These are phyloP conservation scores for Phrynocephalus vlangalii DNA, from an alignment of 2,797 vertebrate genomes.

Conservation along the genomic window DNA sequence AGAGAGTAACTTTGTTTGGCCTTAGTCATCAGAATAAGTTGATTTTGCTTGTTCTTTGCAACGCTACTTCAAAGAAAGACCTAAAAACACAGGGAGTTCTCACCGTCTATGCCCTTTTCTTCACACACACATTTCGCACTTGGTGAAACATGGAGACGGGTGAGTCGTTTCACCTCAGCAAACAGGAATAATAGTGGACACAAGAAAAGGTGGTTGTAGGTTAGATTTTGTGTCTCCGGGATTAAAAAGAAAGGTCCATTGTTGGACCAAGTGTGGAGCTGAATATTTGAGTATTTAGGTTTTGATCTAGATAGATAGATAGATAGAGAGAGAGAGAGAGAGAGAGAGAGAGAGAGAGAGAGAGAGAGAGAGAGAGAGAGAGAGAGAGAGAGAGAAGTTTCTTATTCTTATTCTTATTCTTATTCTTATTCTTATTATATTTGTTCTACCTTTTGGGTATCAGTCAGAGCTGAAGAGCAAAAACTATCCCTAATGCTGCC, in stretches of 20 bases:
- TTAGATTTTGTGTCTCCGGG: neutral
- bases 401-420: too few species aligned
- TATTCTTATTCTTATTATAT: too few species aligned
- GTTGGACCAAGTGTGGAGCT: slow-evolving; percentile 39
- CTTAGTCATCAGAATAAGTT: neutral
- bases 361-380: neutral
- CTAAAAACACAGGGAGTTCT: neutral
- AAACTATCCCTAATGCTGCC: neutral
- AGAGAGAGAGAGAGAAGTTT: too few species aligned
- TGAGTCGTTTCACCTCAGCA: neutral
- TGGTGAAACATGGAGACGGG: neutral
- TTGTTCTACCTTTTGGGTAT: neutral
- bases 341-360: too few species aligned
- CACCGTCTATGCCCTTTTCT: neutral
- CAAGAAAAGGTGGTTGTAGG: neutral
- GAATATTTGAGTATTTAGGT: slow-evolving; percentile 4
- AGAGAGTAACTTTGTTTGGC: neutral
- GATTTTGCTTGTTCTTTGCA: neutral
- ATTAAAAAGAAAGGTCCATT: neutral
- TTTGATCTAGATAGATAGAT: neutral
- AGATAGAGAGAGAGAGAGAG: neutral
- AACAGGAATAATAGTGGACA: neutral
- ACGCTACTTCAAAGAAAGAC: neutral
- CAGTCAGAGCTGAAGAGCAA: slow-evolving; percentile 4
- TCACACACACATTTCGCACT: neutral